Conservation (phyloP, 2,113 vertebrate genomes). For the Colaptes auratus region DNA sequence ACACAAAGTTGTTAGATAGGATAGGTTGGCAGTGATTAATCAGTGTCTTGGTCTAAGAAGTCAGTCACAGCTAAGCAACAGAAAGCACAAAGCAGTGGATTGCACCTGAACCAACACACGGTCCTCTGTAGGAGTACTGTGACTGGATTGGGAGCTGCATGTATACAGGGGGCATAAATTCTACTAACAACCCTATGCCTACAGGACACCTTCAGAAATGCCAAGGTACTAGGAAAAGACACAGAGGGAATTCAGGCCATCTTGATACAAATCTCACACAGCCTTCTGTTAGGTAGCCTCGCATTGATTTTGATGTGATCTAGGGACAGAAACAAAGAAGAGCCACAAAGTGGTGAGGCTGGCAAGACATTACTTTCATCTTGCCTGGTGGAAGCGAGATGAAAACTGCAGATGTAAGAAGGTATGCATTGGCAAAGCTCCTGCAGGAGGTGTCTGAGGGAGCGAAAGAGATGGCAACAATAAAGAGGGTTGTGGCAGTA, state of each 20-base stretch:
- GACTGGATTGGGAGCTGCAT: rapidly evolving
- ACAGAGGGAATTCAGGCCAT: background rate
- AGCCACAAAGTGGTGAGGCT: background rate
- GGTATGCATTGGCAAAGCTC: constrained; percentile 5
- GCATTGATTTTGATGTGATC: background rate
- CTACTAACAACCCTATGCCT: rapidly evolving
- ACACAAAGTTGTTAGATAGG: background rate
- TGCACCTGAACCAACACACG: background rate
- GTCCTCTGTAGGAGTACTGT: background rate
- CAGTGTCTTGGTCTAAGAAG: rapidly evolving
- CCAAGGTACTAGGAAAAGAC: background rate
- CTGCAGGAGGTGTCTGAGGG: constrained; percentile 25
- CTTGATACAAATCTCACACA: background rate
- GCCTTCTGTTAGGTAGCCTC: background rate
- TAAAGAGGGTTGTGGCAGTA: constrained; percentile 24
- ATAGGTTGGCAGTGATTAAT: background rate
- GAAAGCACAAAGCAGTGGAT: background rate
- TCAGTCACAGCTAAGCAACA: background rate
- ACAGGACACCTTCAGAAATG: background rate
- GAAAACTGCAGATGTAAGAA: constrained; percentile 15
- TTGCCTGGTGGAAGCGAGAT: background rate
- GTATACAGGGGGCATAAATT: background rate
- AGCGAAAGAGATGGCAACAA: constrained; percentile 45
- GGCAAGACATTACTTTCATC: background rate
- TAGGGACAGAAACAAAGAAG: background rate